These are phyloP conservation scores for Physella acuta DNA, from an alignment of 1,140 invertebrate genomes.

Conservation along the genomic window DNA sequence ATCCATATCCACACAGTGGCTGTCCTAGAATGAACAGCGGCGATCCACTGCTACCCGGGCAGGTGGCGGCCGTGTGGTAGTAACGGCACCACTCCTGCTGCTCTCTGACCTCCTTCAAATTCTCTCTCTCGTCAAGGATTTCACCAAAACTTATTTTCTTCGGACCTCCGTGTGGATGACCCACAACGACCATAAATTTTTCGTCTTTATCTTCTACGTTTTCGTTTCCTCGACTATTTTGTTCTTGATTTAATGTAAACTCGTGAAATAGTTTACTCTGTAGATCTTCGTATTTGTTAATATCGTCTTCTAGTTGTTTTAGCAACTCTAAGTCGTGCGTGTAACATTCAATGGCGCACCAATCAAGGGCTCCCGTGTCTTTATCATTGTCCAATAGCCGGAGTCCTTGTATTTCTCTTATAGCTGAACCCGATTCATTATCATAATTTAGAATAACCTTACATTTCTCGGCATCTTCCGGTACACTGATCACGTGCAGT, in stretches of 20 bases:
- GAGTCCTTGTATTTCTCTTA: no score
- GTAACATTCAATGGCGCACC: not conserved
- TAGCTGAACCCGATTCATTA: not conserved
- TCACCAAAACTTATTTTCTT: not conserved
- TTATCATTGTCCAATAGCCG: not conserved
- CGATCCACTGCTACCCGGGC: slow-evolving; percentile 1
- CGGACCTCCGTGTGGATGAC: slow-evolving; percentile 5
- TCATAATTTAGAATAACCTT: not conserved
- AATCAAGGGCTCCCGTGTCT: not conserved
- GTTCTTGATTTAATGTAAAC: no score
- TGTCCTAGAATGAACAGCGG: not conserved
- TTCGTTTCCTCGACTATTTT: no score
- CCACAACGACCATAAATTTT: not conserved
- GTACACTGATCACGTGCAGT: not conserved
- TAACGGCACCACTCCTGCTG: slow-evolving; percentile 5
- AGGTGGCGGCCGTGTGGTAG: not conserved
- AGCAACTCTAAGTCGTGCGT: slow-evolving; percentile 5
- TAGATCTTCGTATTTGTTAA: not conserved
- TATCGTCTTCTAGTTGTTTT: not conserved
- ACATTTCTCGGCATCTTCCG: not conserved
- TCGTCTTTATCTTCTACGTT: not conserved
- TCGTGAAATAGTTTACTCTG: no score
- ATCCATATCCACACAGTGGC: not conserved
- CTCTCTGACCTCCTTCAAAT: not conserved
- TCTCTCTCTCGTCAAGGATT: not conserved